Evolutionary conservation across 1,140 invertebrate species (phyloP).

Genomic region (Antheraea mylitta): DNA sequence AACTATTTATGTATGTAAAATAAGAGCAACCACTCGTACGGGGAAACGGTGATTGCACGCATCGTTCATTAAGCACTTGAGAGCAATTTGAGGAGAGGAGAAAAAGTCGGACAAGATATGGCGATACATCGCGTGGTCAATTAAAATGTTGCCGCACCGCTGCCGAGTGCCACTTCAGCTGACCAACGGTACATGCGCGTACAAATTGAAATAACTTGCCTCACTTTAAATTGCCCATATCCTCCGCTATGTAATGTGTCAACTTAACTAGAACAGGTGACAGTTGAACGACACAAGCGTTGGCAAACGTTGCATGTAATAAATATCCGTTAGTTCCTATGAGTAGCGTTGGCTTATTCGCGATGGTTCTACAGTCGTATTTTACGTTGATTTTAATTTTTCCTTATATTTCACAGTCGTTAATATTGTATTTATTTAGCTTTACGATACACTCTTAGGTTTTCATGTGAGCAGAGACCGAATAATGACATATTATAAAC

Average conservation of each 20-base stretch:
- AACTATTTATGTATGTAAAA: slow-evolving; percentile 78
- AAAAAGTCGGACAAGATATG: slow-evolving; percentile 68
- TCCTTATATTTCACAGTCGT: no score
- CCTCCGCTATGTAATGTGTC: slow-evolving; percentile 37
- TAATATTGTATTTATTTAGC: no score
- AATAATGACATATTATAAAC: no score
- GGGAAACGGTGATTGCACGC: slow-evolving; percentile 76
- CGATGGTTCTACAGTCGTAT: no score
- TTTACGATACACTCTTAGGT: no score
- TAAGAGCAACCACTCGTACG: slow-evolving; percentile 70
- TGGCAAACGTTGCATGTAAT: neutral
- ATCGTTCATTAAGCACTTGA: slow-evolving; percentile 78
- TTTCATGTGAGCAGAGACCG: no score
- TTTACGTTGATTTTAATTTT: neutral
- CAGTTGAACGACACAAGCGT: neutral
- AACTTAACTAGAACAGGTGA: slow-evolving; percentile 14
- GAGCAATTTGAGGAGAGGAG: slow-evolving; percentile 72
- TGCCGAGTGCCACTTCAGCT: slow-evolving; percentile 39
- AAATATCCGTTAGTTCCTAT: neutral
- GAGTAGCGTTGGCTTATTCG: no score
- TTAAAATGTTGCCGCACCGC: slow-evolving; percentile 65
- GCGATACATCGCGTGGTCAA: slow-evolving; percentile 74
- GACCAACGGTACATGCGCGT: slow-evolving; percentile 61
- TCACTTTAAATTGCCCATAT: slow-evolving; percentile 60
- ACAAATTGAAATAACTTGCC: slow-evolving; percentile 44